phyloP scores from a whole-genome alignment of 2,888 invertebrate species.

The Drosophila merina region DNA sequence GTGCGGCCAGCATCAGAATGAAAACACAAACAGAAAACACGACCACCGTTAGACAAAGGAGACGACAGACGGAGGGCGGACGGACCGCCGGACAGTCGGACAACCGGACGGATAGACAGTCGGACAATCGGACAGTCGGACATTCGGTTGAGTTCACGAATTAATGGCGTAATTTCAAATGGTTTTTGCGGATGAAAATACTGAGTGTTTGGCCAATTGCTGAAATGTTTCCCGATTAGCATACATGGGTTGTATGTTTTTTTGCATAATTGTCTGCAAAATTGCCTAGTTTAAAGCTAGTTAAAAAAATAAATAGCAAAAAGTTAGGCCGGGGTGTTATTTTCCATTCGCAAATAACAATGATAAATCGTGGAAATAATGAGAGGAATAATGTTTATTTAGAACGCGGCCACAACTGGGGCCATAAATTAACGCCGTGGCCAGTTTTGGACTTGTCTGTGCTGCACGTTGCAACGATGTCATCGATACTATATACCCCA shows the following conservation, averaged over 20 bases:
- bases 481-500: constrained; percentile 18
- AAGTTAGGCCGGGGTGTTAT: constrained; percentile 20
- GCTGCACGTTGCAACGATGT: constrained; percentile 38
- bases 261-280: constrained; percentile 12
- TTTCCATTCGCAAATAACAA: constrained; percentile 14
- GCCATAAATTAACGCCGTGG: constrained; percentile 31
- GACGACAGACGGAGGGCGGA: constrained; percentile 30
- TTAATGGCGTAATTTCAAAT: constrained; percentile 70
- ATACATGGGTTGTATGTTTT: background rate
- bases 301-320: constrained; percentile 22
- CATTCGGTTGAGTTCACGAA: constrained; percentile 59
- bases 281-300: constrained; percentile 36
- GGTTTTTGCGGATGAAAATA: constrained; percentile 30
- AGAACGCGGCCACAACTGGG: constrained; percentile 23
- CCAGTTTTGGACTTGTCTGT: constrained; percentile 17
- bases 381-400: constrained; percentile 34
- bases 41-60: constrained; percentile 68
- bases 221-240: constrained; percentile 30
- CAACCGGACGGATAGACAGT: constrained; percentile 36
- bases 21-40: constrained; percentile 59
- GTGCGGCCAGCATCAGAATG: constrained; percentile 60
- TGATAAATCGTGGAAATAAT: constrained; percentile 43
- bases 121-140: constrained; percentile 31
- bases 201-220: constrained; percentile 52
- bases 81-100: background rate